These are phyloP conservation scores for Zaprionus tsacasi DNA, from an alignment of 1,140 invertebrate species.

Conservation along the genomic window DNA sequence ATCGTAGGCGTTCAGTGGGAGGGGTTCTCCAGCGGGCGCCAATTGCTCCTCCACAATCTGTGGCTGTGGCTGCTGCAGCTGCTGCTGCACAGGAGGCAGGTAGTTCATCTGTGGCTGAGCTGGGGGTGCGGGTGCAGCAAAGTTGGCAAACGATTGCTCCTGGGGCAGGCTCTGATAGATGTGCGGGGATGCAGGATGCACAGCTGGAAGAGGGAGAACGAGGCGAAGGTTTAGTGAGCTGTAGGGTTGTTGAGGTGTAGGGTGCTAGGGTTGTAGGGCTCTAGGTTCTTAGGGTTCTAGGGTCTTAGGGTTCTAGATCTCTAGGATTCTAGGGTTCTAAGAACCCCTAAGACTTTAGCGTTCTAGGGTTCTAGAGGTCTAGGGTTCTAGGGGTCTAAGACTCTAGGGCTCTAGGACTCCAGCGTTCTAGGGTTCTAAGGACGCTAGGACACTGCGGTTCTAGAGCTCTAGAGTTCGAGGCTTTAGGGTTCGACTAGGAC, in stretches of 20 bases:
- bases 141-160: slow-evolving; percentile 74
- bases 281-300: too few species aligned
- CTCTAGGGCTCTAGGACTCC: too few species aligned
- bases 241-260: slow-evolving; percentile 2
- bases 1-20: slow-evolving; percentile 64
- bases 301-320: too few species aligned
- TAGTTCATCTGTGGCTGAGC: slow-evolving; percentile 61
- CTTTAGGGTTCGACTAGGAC: too few species aligned
- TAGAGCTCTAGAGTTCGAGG: too few species aligned
- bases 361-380: too few species aligned
- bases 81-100: slow-evolving; percentile 53
- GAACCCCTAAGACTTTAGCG: too few species aligned
- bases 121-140: slow-evolving; percentile 28
- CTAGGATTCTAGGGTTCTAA: too few species aligned
- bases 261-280: too few species aligned
- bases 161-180: slow-evolving; percentile 73
- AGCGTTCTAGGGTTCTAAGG: too few species aligned
- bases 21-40: slow-evolving; percentile 47
- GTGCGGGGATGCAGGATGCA: slow-evolving; percentile 59
- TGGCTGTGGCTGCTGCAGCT: slow-evolving; percentile 44
- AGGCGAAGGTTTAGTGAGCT: not conserved
- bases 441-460: too few species aligned
- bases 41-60: slow-evolving; percentile 50
- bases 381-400: too few species aligned
- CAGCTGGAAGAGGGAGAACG: slow-evolving; percentile 17